A percentile compares a stretch with the other conserved stretches of the same genome.
Conservation (phyloP, 1,140 invertebrate species). For the Drosophila lacteicornis region DNA sequence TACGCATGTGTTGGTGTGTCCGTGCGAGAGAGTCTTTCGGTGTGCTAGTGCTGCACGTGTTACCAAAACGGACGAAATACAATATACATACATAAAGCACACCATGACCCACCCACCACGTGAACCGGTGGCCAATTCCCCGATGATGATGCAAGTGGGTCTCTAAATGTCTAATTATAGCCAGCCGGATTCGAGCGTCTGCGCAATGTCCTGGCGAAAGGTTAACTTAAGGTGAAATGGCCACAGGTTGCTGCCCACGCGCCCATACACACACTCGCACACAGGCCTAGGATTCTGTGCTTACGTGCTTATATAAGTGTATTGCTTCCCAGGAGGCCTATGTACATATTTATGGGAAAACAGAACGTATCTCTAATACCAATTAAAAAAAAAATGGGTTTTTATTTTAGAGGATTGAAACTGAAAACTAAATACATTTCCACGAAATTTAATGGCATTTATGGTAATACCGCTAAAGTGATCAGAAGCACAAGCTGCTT, state of each 20-base stretch:
- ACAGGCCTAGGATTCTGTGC: not conserved
- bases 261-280: not conserved
- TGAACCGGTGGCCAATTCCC: slow-evolving; percentile 27
- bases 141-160: slow-evolving; percentile 38
- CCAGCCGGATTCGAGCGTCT: slow-evolving; percentile 12
- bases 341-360: too few species aligned
- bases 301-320: slow-evolving; percentile 12
- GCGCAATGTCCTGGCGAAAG: slow-evolving; percentile 33
- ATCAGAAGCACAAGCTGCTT: too few species aligned
- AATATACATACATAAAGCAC: slow-evolving; percentile 7
- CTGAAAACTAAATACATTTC: too few species aligned
- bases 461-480: too few species aligned
- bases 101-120: slow-evolving; percentile 37
- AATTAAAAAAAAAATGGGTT: too few species aligned
- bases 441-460: too few species aligned
- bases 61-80: slow-evolving; percentile 19
- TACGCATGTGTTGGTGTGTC: slow-evolving; percentile 17
- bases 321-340: not conserved
- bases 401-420: too few species aligned
- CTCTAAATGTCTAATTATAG: slow-evolving; percentile 37
- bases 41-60: slow-evolving; percentile 27
- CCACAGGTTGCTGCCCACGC: slow-evolving; percentile 44
- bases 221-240: slow-evolving; percentile 48
- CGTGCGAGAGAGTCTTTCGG: slow-evolving; percentile 2
- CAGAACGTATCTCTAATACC: too few species aligned